These are phyloP conservation scores for Zaprionus lineosus DNA, from an alignment of 2,888 invertebrate species.

Conservation along the genomic window DNA sequence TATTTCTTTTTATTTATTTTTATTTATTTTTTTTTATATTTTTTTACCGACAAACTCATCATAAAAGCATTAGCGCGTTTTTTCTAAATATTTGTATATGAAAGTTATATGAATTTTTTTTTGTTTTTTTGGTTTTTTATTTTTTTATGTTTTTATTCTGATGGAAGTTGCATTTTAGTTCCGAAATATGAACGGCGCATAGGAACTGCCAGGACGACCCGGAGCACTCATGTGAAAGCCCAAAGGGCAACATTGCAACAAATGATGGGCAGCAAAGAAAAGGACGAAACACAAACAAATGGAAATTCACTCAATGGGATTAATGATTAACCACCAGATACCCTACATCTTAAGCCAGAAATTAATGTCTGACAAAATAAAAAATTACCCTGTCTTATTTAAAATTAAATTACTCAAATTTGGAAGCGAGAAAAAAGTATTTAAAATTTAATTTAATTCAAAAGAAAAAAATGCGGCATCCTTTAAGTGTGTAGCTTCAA, in stretches of 20 bases:
- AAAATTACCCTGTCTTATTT: not conserved
- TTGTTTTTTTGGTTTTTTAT: constrained; percentile 12
- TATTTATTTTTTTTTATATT: constrained; percentile 13
- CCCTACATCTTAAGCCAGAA: not conserved
- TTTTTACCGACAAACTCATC: constrained; percentile 37
- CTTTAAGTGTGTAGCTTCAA: too few species aligned
- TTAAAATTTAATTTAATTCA: too few species aligned
- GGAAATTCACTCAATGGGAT: not conserved
- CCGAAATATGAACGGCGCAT: not conserved
- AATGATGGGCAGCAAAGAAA: constrained; percentile 37
- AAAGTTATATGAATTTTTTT: constrained; percentile 12
- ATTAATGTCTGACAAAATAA: not conserved
- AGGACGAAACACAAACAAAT: not conserved
- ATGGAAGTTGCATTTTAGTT: constrained; percentile 24
- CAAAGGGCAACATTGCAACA: constrained; percentile 45
- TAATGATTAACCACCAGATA: not conserved
- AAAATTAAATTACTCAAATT: too few species aligned
- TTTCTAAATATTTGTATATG: too few species aligned
- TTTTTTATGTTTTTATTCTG: constrained; percentile 15
- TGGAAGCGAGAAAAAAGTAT: too few species aligned
- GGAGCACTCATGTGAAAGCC: constrained; percentile 46
- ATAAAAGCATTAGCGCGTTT: constrained; percentile 65
- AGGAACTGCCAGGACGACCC: constrained; percentile 6
- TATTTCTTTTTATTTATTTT: constrained; percentile 11
- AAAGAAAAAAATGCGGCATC: too few species aligned